Conservation (phyloP, 2,113 vertebrate genomes). For the Halcyon malimbica region DNA sequence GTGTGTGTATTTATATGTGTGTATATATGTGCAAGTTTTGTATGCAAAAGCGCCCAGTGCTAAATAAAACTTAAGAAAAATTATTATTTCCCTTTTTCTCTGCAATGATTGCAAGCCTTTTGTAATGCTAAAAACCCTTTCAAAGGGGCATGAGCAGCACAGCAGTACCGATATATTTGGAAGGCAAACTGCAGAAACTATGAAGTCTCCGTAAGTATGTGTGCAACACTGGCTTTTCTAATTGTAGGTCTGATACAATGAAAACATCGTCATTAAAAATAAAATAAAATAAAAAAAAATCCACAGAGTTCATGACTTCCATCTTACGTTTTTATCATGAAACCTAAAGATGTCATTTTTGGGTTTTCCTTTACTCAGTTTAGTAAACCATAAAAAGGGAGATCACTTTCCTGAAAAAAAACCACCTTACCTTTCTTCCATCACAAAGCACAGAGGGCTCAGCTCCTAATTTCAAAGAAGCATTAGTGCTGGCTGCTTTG, state of each 20-base stretch:
- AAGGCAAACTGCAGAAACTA: background rate
- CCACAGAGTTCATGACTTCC: background rate
- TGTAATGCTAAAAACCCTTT: background rate
- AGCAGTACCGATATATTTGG: background rate
- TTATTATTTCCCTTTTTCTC: background rate
- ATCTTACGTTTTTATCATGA: background rate
- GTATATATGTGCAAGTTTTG: background rate
- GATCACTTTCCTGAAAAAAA: background rate
- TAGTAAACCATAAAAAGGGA: background rate
- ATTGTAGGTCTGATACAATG: background rate
- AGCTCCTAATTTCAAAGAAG: background rate
- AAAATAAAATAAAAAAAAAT: background rate
- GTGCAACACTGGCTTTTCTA: background rate
- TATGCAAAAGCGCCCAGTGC: background rate
- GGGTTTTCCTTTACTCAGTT: background rate
- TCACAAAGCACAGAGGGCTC: background rate
- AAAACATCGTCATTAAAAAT: background rate
- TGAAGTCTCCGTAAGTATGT: background rate
- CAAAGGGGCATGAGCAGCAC: background rate
- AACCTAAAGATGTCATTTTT: background rate
- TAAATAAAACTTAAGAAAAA: background rate
- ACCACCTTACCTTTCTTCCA: background rate
- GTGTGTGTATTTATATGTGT: background rate
- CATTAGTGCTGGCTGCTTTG: background rate
- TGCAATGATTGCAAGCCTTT: background rate